phyloP scores from a whole-genome alignment of 2,888 invertebrate genomes.

The Scrobipalpa costella region DNA sequence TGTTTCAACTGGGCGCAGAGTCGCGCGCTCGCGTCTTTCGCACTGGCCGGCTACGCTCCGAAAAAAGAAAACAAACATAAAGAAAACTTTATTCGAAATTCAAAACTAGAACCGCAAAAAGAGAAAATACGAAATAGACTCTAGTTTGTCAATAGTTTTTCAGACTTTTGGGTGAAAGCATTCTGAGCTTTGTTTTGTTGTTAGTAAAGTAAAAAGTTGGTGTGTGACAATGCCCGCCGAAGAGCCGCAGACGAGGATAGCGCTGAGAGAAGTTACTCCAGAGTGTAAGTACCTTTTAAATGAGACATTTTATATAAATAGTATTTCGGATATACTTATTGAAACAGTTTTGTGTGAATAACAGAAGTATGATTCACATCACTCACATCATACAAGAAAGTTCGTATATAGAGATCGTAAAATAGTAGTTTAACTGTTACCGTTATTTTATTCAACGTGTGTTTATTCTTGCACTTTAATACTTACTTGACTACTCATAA shows the following conservation, averaged over 20 bases:
- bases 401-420: too few species aligned
- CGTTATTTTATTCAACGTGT: too few species aligned
- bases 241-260: slow-evolving; percentile 55
- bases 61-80: slow-evolving; percentile 19
- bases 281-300: slow-evolving; percentile 60
- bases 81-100: slow-evolving; percentile 21
- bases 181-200: slow-evolving; percentile 4
- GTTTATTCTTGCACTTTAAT: too few species aligned
- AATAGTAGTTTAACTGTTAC: too few species aligned
- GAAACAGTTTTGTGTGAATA: too few species aligned
- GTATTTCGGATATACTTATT: too few species aligned
- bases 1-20: slow-evolving; percentile 2
- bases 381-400: too few species aligned
- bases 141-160: not conserved
- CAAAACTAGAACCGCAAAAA: not conserved
- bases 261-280: slow-evolving; percentile 68
- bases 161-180: slow-evolving; percentile 4
- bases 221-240: slow-evolving; percentile 65
- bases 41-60: slow-evolving; percentile 9
- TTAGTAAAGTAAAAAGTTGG: slow-evolving; percentile 23
- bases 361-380: too few species aligned
- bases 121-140: not conserved
- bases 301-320: not conserved
- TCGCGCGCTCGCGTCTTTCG: slow-evolving; percentile 3
- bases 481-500: too few species aligned